phyloP scores from a whole-genome alignment of 2,113 vertebrate genomes.

The Colius striatus region DNA sequence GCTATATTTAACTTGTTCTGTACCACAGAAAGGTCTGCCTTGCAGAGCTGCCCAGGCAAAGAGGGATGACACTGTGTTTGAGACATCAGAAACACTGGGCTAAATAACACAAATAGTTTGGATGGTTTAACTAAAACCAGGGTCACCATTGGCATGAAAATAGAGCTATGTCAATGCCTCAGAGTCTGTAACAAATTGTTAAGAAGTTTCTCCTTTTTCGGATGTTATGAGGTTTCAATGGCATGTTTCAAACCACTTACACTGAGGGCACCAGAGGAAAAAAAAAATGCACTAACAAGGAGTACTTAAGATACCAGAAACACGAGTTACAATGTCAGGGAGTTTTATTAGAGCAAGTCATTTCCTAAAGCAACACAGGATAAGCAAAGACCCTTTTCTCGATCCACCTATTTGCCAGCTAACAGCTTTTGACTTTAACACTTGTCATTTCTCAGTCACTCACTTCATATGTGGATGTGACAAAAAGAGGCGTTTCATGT shows the following conservation, averaged over 20 bases:
- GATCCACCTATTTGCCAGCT: not conserved
- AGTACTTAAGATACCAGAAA: not conserved
- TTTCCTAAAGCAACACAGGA: not conserved
- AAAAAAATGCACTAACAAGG: not conserved
- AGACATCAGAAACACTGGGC: not conserved
- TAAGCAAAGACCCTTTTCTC: not conserved
- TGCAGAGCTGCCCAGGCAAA: fast-evolving
- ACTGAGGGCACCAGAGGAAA: not conserved
- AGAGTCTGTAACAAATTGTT: not conserved
- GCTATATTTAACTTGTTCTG: not conserved
- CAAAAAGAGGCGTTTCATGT: not conserved
- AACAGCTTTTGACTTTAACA: not conserved
- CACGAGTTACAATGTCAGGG: not conserved
- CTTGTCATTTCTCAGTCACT: not conserved
- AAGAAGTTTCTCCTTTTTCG: not conserved
- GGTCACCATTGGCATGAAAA: not conserved
- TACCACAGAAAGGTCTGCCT: not conserved
- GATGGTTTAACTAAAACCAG: not conserved
- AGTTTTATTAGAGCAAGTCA: not conserved
- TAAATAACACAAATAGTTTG: not conserved
- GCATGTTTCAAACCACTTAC: not conserved
- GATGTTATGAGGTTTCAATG: not conserved
- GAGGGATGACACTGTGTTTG: fast-evolving
- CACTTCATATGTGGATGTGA: not conserved
- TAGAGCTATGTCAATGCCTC: not conserved